Conservation (phyloP, 1,140 invertebrate genomes). For the Phenacoccus solenopsis region DNA sequence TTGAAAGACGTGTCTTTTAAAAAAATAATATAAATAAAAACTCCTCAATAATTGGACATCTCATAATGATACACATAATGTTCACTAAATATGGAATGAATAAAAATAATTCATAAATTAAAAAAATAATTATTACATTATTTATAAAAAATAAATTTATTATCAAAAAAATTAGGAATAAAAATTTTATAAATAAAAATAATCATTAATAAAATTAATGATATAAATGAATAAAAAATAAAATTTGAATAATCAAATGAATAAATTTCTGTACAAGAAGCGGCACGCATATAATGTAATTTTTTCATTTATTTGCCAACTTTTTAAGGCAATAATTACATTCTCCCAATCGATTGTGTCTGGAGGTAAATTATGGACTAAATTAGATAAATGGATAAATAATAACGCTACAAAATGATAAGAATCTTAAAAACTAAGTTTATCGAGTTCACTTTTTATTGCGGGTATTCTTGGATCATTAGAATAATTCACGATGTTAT, state of each 20-base stretch:
- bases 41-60: not conserved
- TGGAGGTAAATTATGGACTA: not conserved
- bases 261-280: not conserved
- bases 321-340: not conserved
- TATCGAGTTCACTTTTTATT: not conserved
- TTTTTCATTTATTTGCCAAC: not conserved
- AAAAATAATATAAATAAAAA: not conserved
- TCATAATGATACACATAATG: not conserved
- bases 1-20: not conserved
- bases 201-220: too few relatives aligned
- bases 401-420: not conserved
- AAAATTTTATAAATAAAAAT: too few relatives aligned
- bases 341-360: not conserved
- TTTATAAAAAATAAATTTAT: too few relatives aligned
- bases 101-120: too few relatives aligned
- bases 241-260: too few relatives aligned
- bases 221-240: too few relatives aligned
- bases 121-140: too few relatives aligned
- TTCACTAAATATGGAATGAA: not conserved
- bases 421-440: not conserved
- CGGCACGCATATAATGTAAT: not conserved
- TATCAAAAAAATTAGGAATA: too few relatives aligned
- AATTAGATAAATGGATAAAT: not conserved
- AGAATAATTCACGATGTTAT: not conserved
- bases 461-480: not conserved